Percentiles rank a stretch among this genome's conserved stretches.
Evolutionary conservation across 2,113 vertebrate genomes (phyloP).

Genomic region (Setophaga coronata): DNA sequence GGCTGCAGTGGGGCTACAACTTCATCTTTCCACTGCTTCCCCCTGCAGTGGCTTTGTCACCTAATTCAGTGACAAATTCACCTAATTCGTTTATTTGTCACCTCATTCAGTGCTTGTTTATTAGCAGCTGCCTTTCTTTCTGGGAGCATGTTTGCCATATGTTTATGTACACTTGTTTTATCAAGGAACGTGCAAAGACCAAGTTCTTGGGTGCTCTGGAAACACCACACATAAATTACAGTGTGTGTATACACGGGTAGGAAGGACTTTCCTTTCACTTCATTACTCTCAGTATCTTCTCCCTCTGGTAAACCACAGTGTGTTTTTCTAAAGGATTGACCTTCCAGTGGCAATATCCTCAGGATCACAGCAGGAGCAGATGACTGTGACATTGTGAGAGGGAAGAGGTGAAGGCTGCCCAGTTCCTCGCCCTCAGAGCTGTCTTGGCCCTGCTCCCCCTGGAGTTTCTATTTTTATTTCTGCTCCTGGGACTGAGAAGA

Average conservation of each 20-base stretch:
- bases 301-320: background rate
- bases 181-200: background rate
- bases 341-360: background rate
- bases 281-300: background rate
- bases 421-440: background rate
- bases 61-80: background rate
- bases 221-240: background rate
- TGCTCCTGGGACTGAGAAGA: background rate
- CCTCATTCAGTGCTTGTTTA: background rate
- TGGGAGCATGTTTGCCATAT: background rate
- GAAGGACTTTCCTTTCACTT: background rate
- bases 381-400: background rate
- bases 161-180: background rate
- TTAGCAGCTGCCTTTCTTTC: background rate
- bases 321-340: background rate
- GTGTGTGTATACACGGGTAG: background rate
- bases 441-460: background rate
- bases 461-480: conserved; percentile 19
- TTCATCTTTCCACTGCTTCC: background rate
- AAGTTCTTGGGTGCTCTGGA: background rate
- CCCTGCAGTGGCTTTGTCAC: background rate
- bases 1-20: background rate
- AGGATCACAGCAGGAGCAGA: background rate
- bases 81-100: background rate
- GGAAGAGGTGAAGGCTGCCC: background rate